Percentiles rank a stretch among this genome's conserved stretches.
These are phyloP conservation scores for Belonocnema kinseyi DNA, from an alignment of 1,140 invertebrate genomes.

Conservation along the genomic window DNA sequence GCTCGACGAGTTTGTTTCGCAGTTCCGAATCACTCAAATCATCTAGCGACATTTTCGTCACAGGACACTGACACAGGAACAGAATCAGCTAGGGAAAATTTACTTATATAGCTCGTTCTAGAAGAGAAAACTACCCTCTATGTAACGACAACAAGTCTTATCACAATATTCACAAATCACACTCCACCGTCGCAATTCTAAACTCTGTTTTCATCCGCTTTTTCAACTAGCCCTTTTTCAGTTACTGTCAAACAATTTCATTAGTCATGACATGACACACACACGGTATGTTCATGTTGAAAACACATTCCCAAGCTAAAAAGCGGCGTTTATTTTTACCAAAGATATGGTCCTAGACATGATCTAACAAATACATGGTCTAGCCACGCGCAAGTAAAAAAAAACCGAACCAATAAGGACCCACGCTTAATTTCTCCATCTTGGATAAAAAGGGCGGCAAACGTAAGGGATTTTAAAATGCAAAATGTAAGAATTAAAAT, in stretches of 20 bases:
- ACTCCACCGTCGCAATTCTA: background rate
- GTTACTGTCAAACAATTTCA: background rate
- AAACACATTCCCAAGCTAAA: constrained; percentile 22
- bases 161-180: too few relatives aligned
- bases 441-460: too few relatives aligned
- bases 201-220: background rate
- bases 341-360: background rate
- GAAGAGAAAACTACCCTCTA: background rate
- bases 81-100: background rate
- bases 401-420: too few relatives aligned
- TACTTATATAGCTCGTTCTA: background rate
- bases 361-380: too few relatives aligned
- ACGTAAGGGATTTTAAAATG: too few relatives aligned
- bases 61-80: background rate
- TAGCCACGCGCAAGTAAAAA: too few relatives aligned
- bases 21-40: constrained; percentile 85
- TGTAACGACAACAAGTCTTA: background rate
- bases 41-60: constrained; percentile 78
- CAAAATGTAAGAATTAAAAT: too few relatives aligned
- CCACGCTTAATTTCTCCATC: too few relatives aligned
- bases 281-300: background rate
- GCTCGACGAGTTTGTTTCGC: constrained; percentile 83
- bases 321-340: constrained; percentile 20
- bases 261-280: background rate
- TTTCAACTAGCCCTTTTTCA: background rate